These are phyloP conservation scores for Drosophila tsacasi DNA, from an alignment of 1,140 invertebrate genomes.

Conservation along the genomic window DNA sequence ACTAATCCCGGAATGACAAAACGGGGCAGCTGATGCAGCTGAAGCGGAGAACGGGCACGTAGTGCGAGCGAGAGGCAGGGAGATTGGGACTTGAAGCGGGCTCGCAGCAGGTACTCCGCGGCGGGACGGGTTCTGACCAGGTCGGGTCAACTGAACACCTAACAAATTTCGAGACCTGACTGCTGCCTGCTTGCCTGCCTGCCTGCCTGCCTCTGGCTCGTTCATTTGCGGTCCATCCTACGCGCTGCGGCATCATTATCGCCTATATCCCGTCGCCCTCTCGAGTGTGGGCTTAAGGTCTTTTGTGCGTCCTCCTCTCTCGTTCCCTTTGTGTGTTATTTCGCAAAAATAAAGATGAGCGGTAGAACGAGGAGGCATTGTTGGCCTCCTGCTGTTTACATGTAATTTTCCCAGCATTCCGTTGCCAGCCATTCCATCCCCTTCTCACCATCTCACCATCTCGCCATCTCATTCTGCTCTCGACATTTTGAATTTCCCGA, in stretches of 20 bases:
- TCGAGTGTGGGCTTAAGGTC: slow-evolving; percentile 57
- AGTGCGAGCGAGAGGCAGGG: slow-evolving; percentile 1
- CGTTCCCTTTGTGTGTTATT: slow-evolving; percentile 45
- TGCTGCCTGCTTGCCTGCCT: slow-evolving; percentile 27
- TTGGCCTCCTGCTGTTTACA: slow-evolving; percentile 72
- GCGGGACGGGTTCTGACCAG: slow-evolving; percentile 2
- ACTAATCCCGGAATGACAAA: slow-evolving; percentile 65
- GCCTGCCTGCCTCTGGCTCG: slow-evolving; percentile 45
- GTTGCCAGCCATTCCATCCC: slow-evolving; percentile 5
- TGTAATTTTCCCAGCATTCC: slow-evolving; percentile 76
- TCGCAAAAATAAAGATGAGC: slow-evolving; percentile 49
- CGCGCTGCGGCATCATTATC: slow-evolving; percentile 67
- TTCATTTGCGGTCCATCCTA: slow-evolving; percentile 71
- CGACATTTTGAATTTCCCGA: slow-evolving; percentile 77
- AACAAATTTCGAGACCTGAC: slow-evolving; percentile 65
- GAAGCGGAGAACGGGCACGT: slow-evolving; percentile 22
- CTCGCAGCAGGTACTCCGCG: slow-evolving; percentile 52
- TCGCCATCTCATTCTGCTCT: slow-evolving; percentile 24
- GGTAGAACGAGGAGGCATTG: slow-evolving; percentile 14
- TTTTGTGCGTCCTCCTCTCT: slow-evolving; percentile 43
- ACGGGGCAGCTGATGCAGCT: slow-evolving; percentile 45
- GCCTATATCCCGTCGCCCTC: slow-evolving; percentile 20
- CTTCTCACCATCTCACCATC: not conserved
- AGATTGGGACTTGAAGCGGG: slow-evolving; percentile 23
- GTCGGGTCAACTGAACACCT: slow-evolving; percentile 47